Evolutionary conservation across 2,113 vertebrate species (phyloP), one percentile per base, ranked within the genome.

Genomic region (Esox niger): DNA sequence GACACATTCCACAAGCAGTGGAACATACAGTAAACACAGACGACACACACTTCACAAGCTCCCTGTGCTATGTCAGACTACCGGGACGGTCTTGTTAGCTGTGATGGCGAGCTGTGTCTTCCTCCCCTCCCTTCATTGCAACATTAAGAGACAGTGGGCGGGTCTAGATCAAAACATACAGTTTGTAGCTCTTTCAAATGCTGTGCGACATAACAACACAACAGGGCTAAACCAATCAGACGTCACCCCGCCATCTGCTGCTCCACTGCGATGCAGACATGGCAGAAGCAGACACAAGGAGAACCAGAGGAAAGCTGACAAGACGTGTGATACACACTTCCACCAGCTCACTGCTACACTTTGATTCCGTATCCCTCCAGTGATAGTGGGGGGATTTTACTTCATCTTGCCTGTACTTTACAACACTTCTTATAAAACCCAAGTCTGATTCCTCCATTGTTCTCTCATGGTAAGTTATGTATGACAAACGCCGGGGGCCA

Each of bases 361-460:
- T 94, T 95, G 93, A 95, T 95, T 94, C 82, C 63, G 87, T 93
- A 43, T 91, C 91, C 91, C 90, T 84, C 76, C 90, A 91, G 91
- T 93, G 90, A 90, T 88, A 90, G 92, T 86, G 90, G 89, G 38
- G 75, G 65, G 86, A 91, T 91, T 88, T 91, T 91, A 92, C 91
- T 91, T 87, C 85, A 89, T 89, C 84, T 85, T 43, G 82, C 90
- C 78, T 79, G 89, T 90, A 92, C 88, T 91, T 93, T 89, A 79
- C 84, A 82, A 80, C 71, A 61, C 75, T 81, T 80, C 56, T 90
- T 90, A 86, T 86, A 90, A 87, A 83, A 92, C 86, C 85, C 69
- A 81, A 81, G 82, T 84, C 84, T 89, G 89, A 89, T 90, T 92
- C 89, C n/a, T 79, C 87, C 91, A 94, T 94, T 93, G 93, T 94